Evolutionary conservation across 1,140 invertebrate genomes (phyloP).

Genomic region (Ganaspis sp.): DNA sequence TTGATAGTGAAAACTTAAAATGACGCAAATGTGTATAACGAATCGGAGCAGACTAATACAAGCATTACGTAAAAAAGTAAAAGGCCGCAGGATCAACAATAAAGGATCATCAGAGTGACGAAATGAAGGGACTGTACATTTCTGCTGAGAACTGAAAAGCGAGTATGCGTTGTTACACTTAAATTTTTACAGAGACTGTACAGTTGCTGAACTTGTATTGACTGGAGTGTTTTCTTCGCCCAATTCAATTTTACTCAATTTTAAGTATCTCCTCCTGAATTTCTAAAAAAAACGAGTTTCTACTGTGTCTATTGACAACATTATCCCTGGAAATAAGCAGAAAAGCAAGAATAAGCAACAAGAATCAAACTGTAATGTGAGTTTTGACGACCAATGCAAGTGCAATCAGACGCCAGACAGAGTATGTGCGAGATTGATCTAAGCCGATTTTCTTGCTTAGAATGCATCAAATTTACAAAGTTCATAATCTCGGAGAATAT

Average conservation of each 20-base stretch:
- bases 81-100: too few species aligned
- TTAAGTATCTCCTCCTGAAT: background rate
- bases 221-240: slow-evolving; percentile 50
- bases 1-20: too few species aligned
- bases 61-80: too few species aligned
- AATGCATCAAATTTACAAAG: background rate
- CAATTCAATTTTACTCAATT: slow-evolving; percentile 37
- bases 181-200: slow-evolving; percentile 48
- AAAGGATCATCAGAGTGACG: too few species aligned
- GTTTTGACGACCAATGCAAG: slow-evolving; percentile 32
- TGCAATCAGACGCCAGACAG: slow-evolving; percentile 27
- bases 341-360: background rate
- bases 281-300: background rate
- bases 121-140: background rate
- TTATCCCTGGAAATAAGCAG: background rate
- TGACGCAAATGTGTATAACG: too few species aligned
- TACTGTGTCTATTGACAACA: too few species aligned
- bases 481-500: background rate
- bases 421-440: slow-evolving; percentile 12
- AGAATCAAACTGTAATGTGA: background rate
- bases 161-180: background rate
- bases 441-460: background rate
- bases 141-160: too few species aligned
- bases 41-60: too few species aligned
- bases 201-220: slow-evolving; percentile 62